Base-by-base conservation (phyloP, 2,797 vertebrate genomes). In the Apogon hyalosoma region DNA sequence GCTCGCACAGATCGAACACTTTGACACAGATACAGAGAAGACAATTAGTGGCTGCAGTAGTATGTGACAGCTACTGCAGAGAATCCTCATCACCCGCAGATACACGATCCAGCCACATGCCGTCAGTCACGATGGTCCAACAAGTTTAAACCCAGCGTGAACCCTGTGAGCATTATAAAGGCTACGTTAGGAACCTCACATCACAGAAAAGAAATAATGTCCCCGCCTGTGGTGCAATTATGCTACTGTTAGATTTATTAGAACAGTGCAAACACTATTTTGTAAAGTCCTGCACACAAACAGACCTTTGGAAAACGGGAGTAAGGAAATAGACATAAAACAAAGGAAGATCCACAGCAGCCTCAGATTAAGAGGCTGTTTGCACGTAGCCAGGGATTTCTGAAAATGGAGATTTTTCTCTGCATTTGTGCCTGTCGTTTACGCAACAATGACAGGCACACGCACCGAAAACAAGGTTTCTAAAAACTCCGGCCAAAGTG, bases 1-100 rank as follows among this genome's bases (percentile, higher is more conserved):
- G 15, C 28, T 48, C 11, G 11, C 4, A 33, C 39, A 48, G 7
- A 0, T 7, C 38, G 51, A 5, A 28, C 40, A 45, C 33, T 16
- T 21, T 11, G 50, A 51, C 11, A 49, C 18, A 45, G 48, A 56
- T n/a, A 64, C 46, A 42, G 38, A 59, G 38, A 15, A 64, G 62
- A 62, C 45, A 50, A 53, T 70, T 69, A 56, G 75, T 21, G 33
- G 42, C 53, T 49, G 40, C 45, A 45, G 16, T n/a, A 51, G 12
- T 21, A 43, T 64, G 28, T 61, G 53, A 60, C 63, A 50, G 47
- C 51, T 14, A 48, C 56, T 54, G 45, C 53, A 50, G 58, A 68
- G 68, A 58, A 49, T 16, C 47, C 21, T 12, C 31, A 61, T 18
- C 62, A 55, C 1, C 31, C 55, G 18, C 46, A 57, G 42, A 48